Evolutionary conservation across 2,888 invertebrate species (phyloP), one percentile per base, ranked within the genome.

Genomic region (Tipula vernalis): DNA sequence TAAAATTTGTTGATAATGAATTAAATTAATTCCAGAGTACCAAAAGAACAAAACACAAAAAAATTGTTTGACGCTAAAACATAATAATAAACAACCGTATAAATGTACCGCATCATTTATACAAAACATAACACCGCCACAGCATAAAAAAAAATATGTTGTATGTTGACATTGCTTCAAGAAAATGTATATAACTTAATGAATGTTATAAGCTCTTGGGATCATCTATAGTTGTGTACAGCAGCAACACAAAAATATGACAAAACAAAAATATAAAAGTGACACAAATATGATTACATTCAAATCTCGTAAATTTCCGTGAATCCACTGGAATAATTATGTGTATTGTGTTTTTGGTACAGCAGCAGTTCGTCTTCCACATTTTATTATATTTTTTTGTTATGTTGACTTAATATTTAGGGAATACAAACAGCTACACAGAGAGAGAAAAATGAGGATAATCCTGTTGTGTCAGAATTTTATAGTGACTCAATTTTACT

Each of bases 201-300:
- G 71, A 71, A 71, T 28, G 10, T 12, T 28, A 28, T 71, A 71
- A 71, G 71, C 71, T 71, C 71, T 3, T 71, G 71, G 71, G 71
- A 71, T 71, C 71, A 71, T 71, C 71, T 71, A 18, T 51, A n/a
- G 28, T 28, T 44, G 10, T 71, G 28, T 28, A 71, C 10, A 28
- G 28, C 10, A 28, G 28, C 71, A 71, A 3, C 71, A 71, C 28
- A 71, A 71, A 71, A 71, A 71, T 71, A 71, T 71, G 71, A 71
- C 71, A 71, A 71, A 71, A 71, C 71, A 71, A 71, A 71, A 71
- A 28, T 28, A 71, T 71, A 71, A 71, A 71, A 71, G 71, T 71
- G 71, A 71, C 71, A 71, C 71, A 71, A 71, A 71, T 71, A 71
- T 71, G 71, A 71, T 71, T 71, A 71, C 71, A 71, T 71, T 71